Percentiles rank a stretch among this genome's conserved stretches.
Conservation (phyloP, 1,140 invertebrate genomes). For the Cyphomyrmex costatus region DNA sequence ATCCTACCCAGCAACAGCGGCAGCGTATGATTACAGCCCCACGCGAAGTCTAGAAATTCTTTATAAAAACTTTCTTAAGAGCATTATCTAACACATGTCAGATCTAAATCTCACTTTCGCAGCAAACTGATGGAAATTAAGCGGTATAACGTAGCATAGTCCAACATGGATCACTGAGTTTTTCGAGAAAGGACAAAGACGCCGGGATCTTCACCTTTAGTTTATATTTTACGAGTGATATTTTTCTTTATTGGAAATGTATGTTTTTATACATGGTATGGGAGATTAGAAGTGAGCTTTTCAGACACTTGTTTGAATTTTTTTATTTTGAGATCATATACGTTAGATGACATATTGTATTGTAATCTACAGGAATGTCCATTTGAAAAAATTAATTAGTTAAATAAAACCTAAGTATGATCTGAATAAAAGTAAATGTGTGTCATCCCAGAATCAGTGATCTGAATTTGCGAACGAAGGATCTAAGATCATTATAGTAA, state of each 20-base stretch:
- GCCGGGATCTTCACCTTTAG: neutral
- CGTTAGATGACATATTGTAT: neutral
- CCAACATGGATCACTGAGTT: neutral
- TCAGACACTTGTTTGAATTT: neutral
- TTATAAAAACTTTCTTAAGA: neutral
- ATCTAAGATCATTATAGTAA: neutral
- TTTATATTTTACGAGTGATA: neutral
- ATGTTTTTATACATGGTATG: neutral
- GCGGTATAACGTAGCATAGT: neutral
- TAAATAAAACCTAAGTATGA: neutral
- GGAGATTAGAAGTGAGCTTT: neutral
- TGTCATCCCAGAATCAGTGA: neutral
- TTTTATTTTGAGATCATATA: neutral
- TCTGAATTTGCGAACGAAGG: neutral
- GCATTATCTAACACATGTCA: conserved; percentile 9
- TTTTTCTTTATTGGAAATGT: conserved; percentile 1
- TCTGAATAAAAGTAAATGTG: neutral
- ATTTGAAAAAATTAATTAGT: neutral
- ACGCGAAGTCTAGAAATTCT: neutral
- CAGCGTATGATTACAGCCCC: conserved; percentile 17
- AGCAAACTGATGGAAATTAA: neutral
- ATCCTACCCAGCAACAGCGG: neutral
- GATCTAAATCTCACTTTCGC: conserved; percentile 26
- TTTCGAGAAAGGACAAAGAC: neutral
- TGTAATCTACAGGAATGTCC: neutral